Base-by-base conservation (phyloP, 2,113 vertebrate genomes). In the Cephalopholis sonnerati region DNA sequence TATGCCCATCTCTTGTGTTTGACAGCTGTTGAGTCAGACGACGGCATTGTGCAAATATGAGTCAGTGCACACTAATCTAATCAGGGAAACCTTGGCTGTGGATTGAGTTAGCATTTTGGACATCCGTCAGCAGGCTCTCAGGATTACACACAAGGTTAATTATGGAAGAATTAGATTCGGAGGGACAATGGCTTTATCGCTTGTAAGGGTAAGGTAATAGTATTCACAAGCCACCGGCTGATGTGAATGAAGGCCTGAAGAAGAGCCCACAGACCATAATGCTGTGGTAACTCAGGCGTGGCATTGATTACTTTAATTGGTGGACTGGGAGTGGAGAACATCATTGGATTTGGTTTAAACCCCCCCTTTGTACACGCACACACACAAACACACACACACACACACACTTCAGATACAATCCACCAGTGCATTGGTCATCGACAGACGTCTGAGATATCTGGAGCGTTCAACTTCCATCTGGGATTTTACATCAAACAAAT, bases 21-120 rank as follows among this genome's bases (percentile, higher is more conserved):
- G 91, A 90, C 93, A 95, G 94, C 91, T 94, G 95, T 93, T 92
- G 90, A 89, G 81, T 92, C 80, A 88, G 81, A 91, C 78, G 48
- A 87, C 17, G 48, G 68, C 65, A 87, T 93, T 92, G 92, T 91
- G 76, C 39, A 10, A 80, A 90, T 83, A 87, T 92, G 90, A 92
- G 86, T 94, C 92, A 90, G 71, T 72, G 88, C 84, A 64, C 27
- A 58, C 85, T 93, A 93, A 93, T 93, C 91, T 88, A 89, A 92
- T 94, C 92, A 90, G 61, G 70, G 41, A 81, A 92, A 91, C 81
- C 85, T 81, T 77, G 89, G 87, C 75, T 50, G 72, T 77, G 81
- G 83, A 88, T 82, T 88, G 81, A 82, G 78, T 85, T 85, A 57
- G 85, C 83, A 74, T 89, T 90, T 91, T 88, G 91, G 89, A 91